Percentiles rank a stretch among this genome's conserved stretches.
These are phyloP conservation scores for Apantesis nais DNA, from an alignment of 2,888 invertebrate species.

Conservation along the genomic window DNA sequence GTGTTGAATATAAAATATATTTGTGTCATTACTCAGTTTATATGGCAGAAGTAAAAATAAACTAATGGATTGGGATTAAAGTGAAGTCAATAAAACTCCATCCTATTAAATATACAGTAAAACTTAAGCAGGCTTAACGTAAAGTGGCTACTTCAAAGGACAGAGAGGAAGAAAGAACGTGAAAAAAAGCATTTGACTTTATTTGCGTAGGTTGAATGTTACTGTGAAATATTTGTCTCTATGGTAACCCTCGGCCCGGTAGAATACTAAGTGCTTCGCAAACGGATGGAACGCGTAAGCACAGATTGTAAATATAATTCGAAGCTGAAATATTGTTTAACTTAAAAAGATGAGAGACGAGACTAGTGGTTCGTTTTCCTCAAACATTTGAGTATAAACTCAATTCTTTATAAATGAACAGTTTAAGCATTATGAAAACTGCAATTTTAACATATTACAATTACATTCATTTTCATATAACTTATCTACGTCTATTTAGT, in stretches of 20 bases:
- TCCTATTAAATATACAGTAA: not conserved
- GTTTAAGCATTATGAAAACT: too few species aligned
- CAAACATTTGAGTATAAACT: not conserved
- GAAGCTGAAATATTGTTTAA: constrained; percentile 40
- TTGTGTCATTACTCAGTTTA: not conserved
- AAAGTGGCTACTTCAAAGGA: constrained; percentile 1
- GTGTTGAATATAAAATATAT: not conserved
- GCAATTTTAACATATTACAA: not conserved
- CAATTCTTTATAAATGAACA: not conserved
- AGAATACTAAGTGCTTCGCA: constrained; percentile 68
- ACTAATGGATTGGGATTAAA: not conserved
- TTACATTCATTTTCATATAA: too few species aligned
- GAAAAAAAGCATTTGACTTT: constrained; percentile 54
- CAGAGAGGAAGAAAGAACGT: constrained; percentile 46
- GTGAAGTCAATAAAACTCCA: not conserved
- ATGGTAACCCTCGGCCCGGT: constrained; percentile 62
- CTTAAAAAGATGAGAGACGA: not conserved
- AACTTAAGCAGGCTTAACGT: constrained; percentile 14
- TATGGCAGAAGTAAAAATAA: not conserved
- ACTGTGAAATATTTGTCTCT: constrained; percentile 71
- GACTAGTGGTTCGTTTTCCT: not conserved
- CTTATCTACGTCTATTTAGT: too few species aligned
- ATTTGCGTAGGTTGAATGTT: constrained; percentile 62
- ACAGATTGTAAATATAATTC: constrained; percentile 56
- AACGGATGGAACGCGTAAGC: constrained; percentile 56